A percentile compares a stretch with the other conserved stretches of the same genome.
Evolutionary conservation across 37 sponge, comb jelly and placozoan genomes (phyloP).

Genomic region (Cliona cf. orientalis): DNA sequence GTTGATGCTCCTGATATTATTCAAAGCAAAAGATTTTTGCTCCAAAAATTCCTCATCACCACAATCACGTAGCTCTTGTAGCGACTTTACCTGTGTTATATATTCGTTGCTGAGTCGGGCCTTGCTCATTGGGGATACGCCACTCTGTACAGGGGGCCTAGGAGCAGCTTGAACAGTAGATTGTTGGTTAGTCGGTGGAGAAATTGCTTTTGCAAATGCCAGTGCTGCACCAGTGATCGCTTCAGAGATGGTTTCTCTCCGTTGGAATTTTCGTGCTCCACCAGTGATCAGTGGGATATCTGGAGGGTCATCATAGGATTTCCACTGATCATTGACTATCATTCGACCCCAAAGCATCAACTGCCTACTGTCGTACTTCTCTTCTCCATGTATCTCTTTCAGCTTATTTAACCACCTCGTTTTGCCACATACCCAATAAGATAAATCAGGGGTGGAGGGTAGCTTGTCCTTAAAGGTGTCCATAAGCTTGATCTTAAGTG

Average conservation of each 20-base stretch:
- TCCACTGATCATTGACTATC: neutral
- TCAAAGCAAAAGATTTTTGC: neutral
- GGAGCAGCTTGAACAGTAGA: neutral
- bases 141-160: neutral
- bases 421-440: neutral
- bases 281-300: conserved; percentile 2
- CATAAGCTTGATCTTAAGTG: neutral
- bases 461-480: neutral
- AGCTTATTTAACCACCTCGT: neutral
- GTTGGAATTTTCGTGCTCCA: neutral
- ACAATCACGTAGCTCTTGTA: conserved; percentile 1
- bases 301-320: neutral
- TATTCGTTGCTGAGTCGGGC: neutral
- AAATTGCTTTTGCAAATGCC: neutral
- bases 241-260: conserved; percentile 4
- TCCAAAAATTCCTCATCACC: conserved; percentile 3
- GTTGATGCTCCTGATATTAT: neutral
- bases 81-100: neutral
- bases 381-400: neutral
- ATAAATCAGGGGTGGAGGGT: neutral
- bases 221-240: neutral
- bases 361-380: neutral
- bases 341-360: conserved; percentile 1
- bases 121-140: conserved; percentile 4
- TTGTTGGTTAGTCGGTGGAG: conserved; percentile 1